A percentile compares a stretch with the other conserved stretches of the same genome.
Conservation (phyloP, 2,113 vertebrate species). For the Neomonachus schauinslandi region DNA sequence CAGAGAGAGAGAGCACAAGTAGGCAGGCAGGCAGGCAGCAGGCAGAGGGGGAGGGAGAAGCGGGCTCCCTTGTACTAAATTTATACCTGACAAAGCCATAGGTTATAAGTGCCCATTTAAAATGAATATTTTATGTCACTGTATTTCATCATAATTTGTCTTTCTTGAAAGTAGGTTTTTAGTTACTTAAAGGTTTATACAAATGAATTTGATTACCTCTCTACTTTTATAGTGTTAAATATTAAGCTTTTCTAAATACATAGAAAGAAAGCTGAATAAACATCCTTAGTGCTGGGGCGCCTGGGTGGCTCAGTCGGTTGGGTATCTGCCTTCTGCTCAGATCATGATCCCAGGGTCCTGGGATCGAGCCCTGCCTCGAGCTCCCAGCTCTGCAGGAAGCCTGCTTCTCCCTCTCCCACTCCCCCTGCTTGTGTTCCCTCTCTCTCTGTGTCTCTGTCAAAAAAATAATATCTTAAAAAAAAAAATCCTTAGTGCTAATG, state of each 20-base stretch:
- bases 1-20: too few species aligned
- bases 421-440: too few species aligned
- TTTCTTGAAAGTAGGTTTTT: conserved; percentile 41
- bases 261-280: conserved; percentile 17
- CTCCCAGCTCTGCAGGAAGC: too few species aligned
- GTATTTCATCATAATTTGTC: conserved; percentile 42
- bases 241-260: conserved; percentile 41
- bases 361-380: too few species aligned
- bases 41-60: too few species aligned
- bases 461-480: too few species aligned
- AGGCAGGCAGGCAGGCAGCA: too few species aligned
- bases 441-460: too few species aligned
- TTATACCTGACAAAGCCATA: conserved; percentile 26
- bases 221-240: conserved; percentile 43
- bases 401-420: too few species aligned
- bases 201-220: conserved; percentile 52
- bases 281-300: not conserved
- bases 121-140: conserved; percentile 5
- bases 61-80: not conserved
- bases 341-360: too few species aligned
- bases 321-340: too few species aligned
- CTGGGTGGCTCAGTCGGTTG: too few species aligned
- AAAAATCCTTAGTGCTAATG: not conserved
- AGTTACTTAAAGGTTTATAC: conserved; percentile 19
- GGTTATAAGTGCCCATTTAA: conserved; percentile 7